A percentile compares a stretch with the other conserved stretches of the same genome.
Evolutionary conservation across 2,888 invertebrate genomes (phyloP).

Genomic region (Oscheius sp.): DNA sequence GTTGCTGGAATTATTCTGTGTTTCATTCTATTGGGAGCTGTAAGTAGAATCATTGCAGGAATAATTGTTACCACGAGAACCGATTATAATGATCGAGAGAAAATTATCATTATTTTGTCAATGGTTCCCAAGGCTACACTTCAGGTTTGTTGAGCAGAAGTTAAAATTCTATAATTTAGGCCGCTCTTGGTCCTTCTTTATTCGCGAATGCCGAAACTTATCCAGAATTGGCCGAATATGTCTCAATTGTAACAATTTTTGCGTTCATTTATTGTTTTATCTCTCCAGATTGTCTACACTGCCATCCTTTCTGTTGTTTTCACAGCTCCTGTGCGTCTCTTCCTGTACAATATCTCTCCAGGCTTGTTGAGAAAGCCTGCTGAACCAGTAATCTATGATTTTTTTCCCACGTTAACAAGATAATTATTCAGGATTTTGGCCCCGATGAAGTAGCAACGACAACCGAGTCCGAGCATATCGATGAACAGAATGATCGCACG

Average conservation of each 20-base stretch:
- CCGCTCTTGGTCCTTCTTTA: constrained; percentile 41
- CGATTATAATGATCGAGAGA: constrained; percentile 37
- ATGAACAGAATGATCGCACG: too few relatives aligned
- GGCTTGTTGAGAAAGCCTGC: constrained; percentile 1
- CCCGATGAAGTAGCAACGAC: too few relatives aligned
- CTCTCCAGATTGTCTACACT: constrained; percentile 15
- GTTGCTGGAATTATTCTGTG: background rate
- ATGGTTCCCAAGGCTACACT: constrained; percentile 47
- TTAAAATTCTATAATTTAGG: constrained; percentile 13
- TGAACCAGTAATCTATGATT: constrained; percentile 6
- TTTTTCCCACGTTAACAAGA: background rate
- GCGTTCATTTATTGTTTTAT: background rate
- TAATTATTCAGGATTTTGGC: too few relatives aligned
- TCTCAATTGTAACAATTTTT: constrained; percentile 37
- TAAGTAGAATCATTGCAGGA: constrained; percentile 33
- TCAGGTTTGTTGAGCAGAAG: constrained; percentile 19
- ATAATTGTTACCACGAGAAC: constrained; percentile 35
- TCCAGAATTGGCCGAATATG: constrained; percentile 36
- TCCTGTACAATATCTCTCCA: background rate
- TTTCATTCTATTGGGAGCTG: constrained; percentile 1
- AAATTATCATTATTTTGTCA: constrained; percentile 36
- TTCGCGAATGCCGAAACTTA: constrained; percentile 30
- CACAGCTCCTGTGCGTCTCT: constrained; percentile 47
- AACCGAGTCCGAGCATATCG: too few relatives aligned
- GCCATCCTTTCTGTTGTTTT: constrained; percentile 36